Conservation (phyloP, 30 jellyfish, hydroid and myxozoan genomes). For the Nemopilema nomurai region DNA sequence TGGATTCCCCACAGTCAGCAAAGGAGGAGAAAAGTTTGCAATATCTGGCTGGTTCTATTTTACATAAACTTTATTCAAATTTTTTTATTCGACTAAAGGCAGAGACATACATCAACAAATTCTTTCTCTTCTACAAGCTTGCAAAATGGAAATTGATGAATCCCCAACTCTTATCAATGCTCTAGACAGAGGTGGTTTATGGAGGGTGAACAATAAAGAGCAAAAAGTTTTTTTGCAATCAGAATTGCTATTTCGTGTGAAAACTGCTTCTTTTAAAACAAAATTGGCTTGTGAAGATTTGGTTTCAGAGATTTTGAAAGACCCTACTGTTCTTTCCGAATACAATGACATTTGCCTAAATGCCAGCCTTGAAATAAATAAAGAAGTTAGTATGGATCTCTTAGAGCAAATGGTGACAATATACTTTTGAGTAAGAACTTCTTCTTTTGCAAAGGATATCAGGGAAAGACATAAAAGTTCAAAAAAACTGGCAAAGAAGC, state of each 20-base stretch:
- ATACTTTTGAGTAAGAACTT: not conserved
- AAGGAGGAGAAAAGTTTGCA: conserved; percentile 45
- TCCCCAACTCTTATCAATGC: conserved; percentile 17
- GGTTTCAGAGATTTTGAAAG: conserved; percentile 1
- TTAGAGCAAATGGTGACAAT: not conserved
- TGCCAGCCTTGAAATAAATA: not conserved
- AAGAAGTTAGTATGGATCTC: not conserved
- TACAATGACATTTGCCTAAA: not conserved
- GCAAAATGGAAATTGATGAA: conserved; percentile 19
- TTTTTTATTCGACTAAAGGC: conserved; percentile 7
- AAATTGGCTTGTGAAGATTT: not conserved
- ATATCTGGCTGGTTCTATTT: conserved; percentile 39
- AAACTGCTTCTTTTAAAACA: conserved; percentile 7
- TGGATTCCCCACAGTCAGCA: too few relatives aligned
- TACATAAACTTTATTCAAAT: conserved; percentile 30
- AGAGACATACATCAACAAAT: conserved; percentile 1
- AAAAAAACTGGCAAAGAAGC: not conserved
- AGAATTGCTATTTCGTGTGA: conserved; percentile 16
- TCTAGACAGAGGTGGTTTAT: conserved; percentile 30
- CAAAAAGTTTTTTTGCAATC: conserved; percentile 3
- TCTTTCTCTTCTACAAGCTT: conserved; percentile 17
- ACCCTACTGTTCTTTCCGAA: conserved; percentile 1
- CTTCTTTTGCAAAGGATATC: not conserved
- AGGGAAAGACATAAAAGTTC: not conserved
- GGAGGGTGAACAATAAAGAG: not conserved